phyloP scores from a whole-genome alignment of 2,888 invertebrate genomes.

The Ennomos fuscantarius region DNA sequence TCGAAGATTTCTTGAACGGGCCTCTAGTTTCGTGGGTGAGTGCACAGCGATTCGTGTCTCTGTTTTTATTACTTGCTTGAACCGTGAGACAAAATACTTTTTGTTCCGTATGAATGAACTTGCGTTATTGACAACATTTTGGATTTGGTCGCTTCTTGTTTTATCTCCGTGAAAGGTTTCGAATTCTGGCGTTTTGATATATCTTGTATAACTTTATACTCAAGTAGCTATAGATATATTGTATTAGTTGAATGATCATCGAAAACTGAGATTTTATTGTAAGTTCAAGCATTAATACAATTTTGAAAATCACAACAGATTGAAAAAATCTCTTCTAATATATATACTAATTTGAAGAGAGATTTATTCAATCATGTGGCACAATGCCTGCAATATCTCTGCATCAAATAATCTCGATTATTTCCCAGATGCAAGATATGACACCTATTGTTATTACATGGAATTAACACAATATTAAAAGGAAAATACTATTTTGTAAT shows the following conservation, averaged over 20 bases:
- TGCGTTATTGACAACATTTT: constrained; percentile 28
- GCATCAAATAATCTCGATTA: constrained; percentile 9
- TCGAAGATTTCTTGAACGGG: constrained; percentile 93
- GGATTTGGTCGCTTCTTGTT: not conserved
- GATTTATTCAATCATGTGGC: constrained; percentile 21
- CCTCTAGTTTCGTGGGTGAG: constrained; percentile 95
- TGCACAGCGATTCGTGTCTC: constrained; percentile 73
- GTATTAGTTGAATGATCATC: constrained; percentile 4
- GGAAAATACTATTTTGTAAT: constrained; percentile 28
- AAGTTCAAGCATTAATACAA: not conserved
- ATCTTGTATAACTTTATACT: constrained; percentile 5
- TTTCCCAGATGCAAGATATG: constrained; percentile 26
- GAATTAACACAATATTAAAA: constrained; percentile 28
- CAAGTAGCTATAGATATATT: not conserved
- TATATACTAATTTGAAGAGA: constrained; percentile 15
- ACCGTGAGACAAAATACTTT: constrained; percentile 67
- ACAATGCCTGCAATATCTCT: constrained; percentile 13
- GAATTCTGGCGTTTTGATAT: not conserved
- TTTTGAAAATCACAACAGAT: constrained; percentile 5
- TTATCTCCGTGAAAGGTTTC: not conserved
- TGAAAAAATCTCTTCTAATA: no score
- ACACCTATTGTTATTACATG: constrained; percentile 32
- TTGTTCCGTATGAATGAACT: constrained; percentile 65
- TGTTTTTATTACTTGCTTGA: constrained; percentile 63
- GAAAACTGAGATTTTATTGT: no score